phyloP scores from a whole-genome alignment of 1,140 invertebrate species.

The Drosophila hydei region DNA sequence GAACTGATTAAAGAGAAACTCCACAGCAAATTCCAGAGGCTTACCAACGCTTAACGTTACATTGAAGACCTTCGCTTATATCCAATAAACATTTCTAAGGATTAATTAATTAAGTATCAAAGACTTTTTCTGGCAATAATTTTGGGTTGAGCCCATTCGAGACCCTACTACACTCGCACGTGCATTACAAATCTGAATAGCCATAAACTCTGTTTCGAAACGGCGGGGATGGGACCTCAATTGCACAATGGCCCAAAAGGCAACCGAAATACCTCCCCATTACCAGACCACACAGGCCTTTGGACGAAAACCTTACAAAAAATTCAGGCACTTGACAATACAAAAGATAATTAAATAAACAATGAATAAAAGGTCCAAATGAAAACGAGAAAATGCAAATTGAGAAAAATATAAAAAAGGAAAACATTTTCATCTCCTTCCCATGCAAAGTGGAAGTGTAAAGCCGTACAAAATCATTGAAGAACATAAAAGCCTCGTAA shows the following conservation, averaged over 20 bases:
- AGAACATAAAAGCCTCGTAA: conserved; percentile 64
- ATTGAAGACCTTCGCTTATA: conserved; percentile 3
- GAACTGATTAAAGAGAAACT: conserved; percentile 24
- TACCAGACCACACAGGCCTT: conserved; percentile 41
- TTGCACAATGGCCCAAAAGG: conserved; percentile 20
- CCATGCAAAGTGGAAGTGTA: conserved; percentile 47
- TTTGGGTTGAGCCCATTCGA: conserved; percentile 48
- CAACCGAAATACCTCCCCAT: conserved; percentile 16
- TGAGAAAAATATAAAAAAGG: conserved; percentile 53
- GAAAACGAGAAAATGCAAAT: conserved; percentile 73
- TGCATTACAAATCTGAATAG: conserved; percentile 51
- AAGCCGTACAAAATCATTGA: conserved; percentile 73
- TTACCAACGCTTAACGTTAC: conserved; percentile 20
- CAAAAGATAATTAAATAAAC: conserved; percentile 80
- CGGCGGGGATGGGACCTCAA: conserved; percentile 32
- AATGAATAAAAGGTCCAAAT: conserved; percentile 72
- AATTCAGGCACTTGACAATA: conserved; percentile 78
- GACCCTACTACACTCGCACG: conserved; percentile 42
- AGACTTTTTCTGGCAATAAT: conserved; percentile 43
- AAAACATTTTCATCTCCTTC: conserved; percentile 24
- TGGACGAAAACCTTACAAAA: conserved; percentile 41
- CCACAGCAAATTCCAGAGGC: conserved; percentile 21
- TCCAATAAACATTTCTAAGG: conserved; percentile 40
- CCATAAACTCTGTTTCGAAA: conserved; percentile 27
- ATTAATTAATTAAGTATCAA: conserved; percentile 77